phyloP scores from a whole-genome alignment of 2,113 vertebrate genomes.

The Erpornis zantholeuca region DNA sequence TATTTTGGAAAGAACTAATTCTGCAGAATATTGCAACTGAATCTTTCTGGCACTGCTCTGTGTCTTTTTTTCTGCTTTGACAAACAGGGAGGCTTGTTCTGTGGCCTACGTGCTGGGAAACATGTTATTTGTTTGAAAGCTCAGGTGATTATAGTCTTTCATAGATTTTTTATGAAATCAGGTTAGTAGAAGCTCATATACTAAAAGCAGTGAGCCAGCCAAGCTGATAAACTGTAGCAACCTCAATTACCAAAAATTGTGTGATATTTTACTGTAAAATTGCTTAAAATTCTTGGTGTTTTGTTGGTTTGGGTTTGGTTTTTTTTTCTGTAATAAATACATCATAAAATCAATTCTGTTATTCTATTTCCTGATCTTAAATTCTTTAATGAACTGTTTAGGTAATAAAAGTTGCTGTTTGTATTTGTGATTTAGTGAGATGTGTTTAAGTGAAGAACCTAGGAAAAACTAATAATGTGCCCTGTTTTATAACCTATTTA shows the following conservation, averaged over 20 bases:
- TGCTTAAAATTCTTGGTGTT: neutral
- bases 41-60: neutral
- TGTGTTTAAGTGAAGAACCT: neutral
- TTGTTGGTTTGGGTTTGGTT: neutral
- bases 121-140: constrained; percentile 2
- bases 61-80: neutral
- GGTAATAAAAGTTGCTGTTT: neutral
- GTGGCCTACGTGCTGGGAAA: neutral
- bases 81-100: neutral
- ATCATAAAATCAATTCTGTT: neutral
- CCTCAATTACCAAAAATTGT: neutral
- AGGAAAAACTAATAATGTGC: neutral
- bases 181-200: neutral
- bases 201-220: neutral
- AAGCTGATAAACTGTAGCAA: neutral
- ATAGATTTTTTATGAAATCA: neutral
- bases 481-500: neutral
- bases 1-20: neutral
- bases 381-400: neutral
- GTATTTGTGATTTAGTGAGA: neutral
- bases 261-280: neutral
- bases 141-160: neutral
- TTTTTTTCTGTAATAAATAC: neutral
- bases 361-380: neutral
- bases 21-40: neutral